Base-by-base conservation (phyloP, 1,140 invertebrate species). In the Apis laboriosa region DNA sequence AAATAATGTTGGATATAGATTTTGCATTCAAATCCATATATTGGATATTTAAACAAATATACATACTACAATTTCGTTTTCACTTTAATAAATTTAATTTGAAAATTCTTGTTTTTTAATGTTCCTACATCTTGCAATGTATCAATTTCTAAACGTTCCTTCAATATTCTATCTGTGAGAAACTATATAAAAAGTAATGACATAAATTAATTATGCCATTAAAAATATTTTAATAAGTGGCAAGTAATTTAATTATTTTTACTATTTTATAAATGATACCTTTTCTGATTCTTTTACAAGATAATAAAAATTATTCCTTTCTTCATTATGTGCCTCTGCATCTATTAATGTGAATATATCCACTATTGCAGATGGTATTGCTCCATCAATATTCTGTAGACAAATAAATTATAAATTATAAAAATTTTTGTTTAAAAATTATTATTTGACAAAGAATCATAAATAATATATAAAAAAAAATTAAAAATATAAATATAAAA, bases 41-140 rank as follows among this genome's bases (percentile, higher is more conserved):
- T 21, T n/a, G 12, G 1, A 21, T 17, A 34, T 60, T 9, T 15
- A 19, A 15, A 49, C 19, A n/a, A 9, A 49, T 9, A 64, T 84
- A 98, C 98, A 96, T 96, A 99, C 98, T 99, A 99, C 88, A 99
- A 94, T 94, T 99, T 98, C 70, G 99, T 99, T 95, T 99, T 99
- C 24, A 99, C 97, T 96, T 99, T 99, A 88, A 99, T 99, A 94
- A 99, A 99, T 94, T 99, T 99, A 76, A 98, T 98, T 92, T 98
- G 97, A 94, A 99, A 99, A 89, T 97, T 97, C 92, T 97, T 97
- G 91, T 98, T 98, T 88, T 97, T 97, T n/a, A 99, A 95, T 67
- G 98, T 97, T n/a, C 97, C 97, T 72, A 97, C 96, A 94, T 98
- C 98, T 93, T 98, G 97, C 28, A 99, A 94, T 0, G 98, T 98